Evolutionary conservation across 2,797 vertebrate species (phyloP).

Genomic region (Siniperca undulata): DNA sequence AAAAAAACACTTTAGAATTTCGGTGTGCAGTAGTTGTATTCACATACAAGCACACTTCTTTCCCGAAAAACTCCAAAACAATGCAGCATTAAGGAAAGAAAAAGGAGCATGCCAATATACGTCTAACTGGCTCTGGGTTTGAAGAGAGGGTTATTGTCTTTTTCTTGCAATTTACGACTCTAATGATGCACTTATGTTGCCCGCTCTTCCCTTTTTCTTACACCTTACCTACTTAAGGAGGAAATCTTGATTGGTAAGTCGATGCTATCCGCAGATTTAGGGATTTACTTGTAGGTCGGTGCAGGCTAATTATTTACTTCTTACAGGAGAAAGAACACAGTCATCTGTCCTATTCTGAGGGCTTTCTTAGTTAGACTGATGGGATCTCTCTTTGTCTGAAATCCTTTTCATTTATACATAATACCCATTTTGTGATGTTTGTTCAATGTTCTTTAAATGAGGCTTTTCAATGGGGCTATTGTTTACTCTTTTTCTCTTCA

Average conservation of each 20-base stretch:
- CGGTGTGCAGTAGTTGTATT: slow-evolving; percentile 14
- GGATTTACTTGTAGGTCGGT: slow-evolving; percentile 96
- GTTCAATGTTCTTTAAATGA: slow-evolving; percentile 87
- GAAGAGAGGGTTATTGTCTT: slow-evolving; percentile 96
- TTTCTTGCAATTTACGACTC: slow-evolving; percentile 98
- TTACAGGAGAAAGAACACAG: slow-evolving; percentile 91
- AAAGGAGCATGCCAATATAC: slow-evolving; percentile 65
- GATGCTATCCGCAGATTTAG: slow-evolving; percentile 98
- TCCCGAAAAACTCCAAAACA: slow-evolving; percentile 33
- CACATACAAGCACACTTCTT: slow-evolving; percentile 13
- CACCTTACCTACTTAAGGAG: slow-evolving; percentile 99
- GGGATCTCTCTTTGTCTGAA: slow-evolving; percentile 89
- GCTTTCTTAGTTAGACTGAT: slow-evolving; percentile 89
- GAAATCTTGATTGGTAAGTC: slow-evolving; percentile 99
- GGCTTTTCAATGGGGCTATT: slow-evolving; percentile 82
- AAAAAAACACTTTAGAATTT: background rate
- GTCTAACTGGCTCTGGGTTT: slow-evolving; percentile 82
- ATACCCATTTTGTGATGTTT: slow-evolving; percentile 88
- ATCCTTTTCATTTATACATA: slow-evolving; percentile 85
- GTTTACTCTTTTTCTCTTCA: slow-evolving; percentile 82
- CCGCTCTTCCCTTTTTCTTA: slow-evolving; percentile 99
- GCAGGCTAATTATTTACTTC: slow-evolving; percentile 92
- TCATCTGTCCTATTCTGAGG: slow-evolving; percentile 92
- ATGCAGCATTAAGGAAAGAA: slow-evolving; percentile 60
- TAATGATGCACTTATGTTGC: slow-evolving; percentile 99